These are phyloP conservation scores for Trissolcus brochymenae DNA, from an alignment of 2,888 invertebrate species.

Conservation along the genomic window DNA sequence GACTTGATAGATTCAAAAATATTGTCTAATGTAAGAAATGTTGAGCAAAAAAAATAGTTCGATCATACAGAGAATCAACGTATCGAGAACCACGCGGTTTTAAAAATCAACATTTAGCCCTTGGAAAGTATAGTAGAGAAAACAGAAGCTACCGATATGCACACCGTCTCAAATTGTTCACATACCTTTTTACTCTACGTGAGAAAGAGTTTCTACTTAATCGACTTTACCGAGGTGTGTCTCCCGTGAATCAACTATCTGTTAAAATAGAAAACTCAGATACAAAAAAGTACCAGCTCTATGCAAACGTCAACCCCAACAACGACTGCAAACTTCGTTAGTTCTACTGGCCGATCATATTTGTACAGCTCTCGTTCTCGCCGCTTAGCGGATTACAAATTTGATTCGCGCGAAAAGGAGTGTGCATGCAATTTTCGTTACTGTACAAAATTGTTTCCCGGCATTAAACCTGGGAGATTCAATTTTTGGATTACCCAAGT, in stretches of 20 bases:
- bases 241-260: slow-evolving; percentile 39
- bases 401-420: slow-evolving; percentile 15
- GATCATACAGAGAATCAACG: slow-evolving; percentile 15
- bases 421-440: slow-evolving; percentile 8
- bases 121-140: slow-evolving; percentile 28
- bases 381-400: slow-evolving; percentile 17
- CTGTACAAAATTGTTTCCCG: slow-evolving; percentile 8
- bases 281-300: slow-evolving; percentile 31
- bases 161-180: slow-evolving; percentile 34
- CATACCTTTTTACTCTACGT: slow-evolving; percentile 23
- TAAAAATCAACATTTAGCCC: slow-evolving; percentile 29
- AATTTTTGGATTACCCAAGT: slow-evolving; percentile 42
- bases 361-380: slow-evolving; percentile 29
- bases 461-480: slow-evolving; percentile 7
- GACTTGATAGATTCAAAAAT: slow-evolving; percentile 20
- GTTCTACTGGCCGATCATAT: slow-evolving; percentile 45
- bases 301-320: slow-evolving; percentile 37
- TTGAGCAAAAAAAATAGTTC: slow-evolving; percentile 9
- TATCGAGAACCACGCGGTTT: slow-evolving; percentile 19
- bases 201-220: slow-evolving; percentile 45
- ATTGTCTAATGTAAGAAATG: slow-evolving; percentile 10
- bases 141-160: slow-evolving; percentile 34
- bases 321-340: slow-evolving; percentile 41
- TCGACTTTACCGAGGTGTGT: slow-evolving; percentile 40
- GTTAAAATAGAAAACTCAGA: slow-evolving; percentile 44